phyloP scores from a whole-genome alignment of 2,888 invertebrate genomes.

The Callimorpha dominula region DNA sequence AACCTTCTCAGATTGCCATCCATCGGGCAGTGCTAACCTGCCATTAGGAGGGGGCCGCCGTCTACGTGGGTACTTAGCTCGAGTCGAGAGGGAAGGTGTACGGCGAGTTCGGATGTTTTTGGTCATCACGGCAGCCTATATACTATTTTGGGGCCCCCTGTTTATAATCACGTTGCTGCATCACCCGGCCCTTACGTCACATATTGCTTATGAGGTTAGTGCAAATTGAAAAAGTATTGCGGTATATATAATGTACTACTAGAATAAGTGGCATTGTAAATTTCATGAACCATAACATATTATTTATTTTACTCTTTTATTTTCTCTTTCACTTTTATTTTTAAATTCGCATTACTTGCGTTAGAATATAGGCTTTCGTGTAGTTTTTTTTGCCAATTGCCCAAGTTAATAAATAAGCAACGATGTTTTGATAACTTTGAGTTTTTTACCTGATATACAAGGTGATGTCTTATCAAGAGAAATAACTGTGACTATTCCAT shows the following conservation, averaged over 20 bases:
- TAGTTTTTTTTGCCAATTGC: too few species aligned
- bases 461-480: not conserved
- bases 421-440: not conserved
- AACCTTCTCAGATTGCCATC: constrained; percentile 70
- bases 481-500: not conserved
- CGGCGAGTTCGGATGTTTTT: constrained; percentile 95
- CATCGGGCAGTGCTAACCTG: constrained; percentile 69
- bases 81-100: constrained; percentile 93
- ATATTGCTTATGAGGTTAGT: constrained; percentile 91
- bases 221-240: not conserved
- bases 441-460: not conserved
- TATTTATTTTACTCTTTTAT: too few species aligned
- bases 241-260: too few species aligned
- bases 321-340: too few species aligned
- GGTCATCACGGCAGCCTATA: constrained; percentile 93
- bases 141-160: constrained; percentile 96
- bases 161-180: constrained; percentile 94
- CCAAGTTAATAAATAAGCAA: not conserved
- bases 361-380: too few species aligned
- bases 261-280: too few species aligned
- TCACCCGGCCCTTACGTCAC: constrained; percentile 90
- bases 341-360: too few species aligned
- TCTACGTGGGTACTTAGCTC: constrained; percentile 91
- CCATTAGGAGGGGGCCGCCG: constrained; percentile 90
- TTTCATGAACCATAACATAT: too few species aligned